Evolutionary conservation across 2,113 vertebrate species (phyloP).

Genomic region (Mobula birostris): DNA sequence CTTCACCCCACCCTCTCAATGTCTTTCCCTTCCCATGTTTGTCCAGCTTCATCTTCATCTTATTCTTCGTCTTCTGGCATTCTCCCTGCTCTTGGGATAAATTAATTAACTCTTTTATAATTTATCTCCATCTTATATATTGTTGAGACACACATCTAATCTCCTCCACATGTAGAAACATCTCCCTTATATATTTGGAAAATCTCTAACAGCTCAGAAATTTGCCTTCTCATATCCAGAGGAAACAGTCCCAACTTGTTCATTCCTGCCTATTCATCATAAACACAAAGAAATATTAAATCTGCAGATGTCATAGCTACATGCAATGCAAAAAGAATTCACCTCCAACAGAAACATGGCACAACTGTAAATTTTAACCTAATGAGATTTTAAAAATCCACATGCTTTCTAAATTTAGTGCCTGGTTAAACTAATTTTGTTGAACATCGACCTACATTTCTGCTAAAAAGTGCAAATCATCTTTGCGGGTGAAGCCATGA

Average conservation of each 20-base stretch:
- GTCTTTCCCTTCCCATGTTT: background rate
- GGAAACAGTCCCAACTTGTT: background rate
- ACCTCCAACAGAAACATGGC: background rate
- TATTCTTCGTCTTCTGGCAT: background rate
- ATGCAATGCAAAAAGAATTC: background rate
- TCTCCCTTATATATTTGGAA: too few species aligned
- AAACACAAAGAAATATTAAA: background rate
- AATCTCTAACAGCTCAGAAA: too few species aligned
- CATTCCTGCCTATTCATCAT: background rate
- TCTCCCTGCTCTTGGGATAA: too few species aligned
- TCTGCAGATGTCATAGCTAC: background rate
- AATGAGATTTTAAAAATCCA: background rate
- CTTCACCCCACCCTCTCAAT: background rate
- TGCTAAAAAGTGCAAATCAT: background rate
- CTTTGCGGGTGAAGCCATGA: background rate
- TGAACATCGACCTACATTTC: background rate
- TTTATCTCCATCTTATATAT: too few species aligned
- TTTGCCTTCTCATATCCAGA: background rate
- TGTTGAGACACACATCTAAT: too few species aligned
- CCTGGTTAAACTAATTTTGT: background rate
- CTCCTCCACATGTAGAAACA: too few species aligned
- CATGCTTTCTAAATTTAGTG: background rate
- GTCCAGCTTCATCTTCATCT: background rate
- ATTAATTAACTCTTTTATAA: too few species aligned
- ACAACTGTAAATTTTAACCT: background rate